Conservation (phyloP, 2,113 vertebrate genomes). For the Bufo bufo region DNA sequence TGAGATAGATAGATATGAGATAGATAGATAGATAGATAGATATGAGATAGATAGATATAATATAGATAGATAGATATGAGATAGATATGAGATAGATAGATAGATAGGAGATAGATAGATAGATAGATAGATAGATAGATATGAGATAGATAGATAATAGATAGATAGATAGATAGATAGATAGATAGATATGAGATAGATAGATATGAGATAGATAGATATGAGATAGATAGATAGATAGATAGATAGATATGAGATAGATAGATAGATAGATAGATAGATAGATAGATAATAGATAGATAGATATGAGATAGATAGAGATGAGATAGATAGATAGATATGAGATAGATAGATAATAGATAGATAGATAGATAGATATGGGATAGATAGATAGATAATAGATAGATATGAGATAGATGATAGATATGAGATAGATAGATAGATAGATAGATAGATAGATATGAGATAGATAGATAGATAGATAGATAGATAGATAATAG, state of each 20-base stretch:
- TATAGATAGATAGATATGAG: background rate
- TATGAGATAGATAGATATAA: slow-evolving; percentile 22
- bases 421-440: background rate
- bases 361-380: background rate
- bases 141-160: background rate
- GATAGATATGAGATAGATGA: background rate
- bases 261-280: slow-evolving; percentile 19
- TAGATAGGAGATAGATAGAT: background rate
- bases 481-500: background rate
- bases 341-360: background rate
- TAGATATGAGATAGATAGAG: too few relatives aligned
- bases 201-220: background rate
- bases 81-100: background rate
- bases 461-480: background rate
- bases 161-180: background rate
- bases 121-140: background rate
- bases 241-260: slow-evolving; percentile 3
- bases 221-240: background rate
- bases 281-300: slow-evolving; percentile 18
- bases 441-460: background rate
- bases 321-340: slow-evolving; percentile 22
- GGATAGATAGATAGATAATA: background rate
- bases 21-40: slow-evolving; percentile 21
- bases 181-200: background rate
- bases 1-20: slow-evolving; percentile 13